Evolutionary conservation across 2,797 vertebrate genomes (phyloP), one percentile per base, ranked within the genome.

Genomic region (Hapalemur alaotrensis): DNA sequence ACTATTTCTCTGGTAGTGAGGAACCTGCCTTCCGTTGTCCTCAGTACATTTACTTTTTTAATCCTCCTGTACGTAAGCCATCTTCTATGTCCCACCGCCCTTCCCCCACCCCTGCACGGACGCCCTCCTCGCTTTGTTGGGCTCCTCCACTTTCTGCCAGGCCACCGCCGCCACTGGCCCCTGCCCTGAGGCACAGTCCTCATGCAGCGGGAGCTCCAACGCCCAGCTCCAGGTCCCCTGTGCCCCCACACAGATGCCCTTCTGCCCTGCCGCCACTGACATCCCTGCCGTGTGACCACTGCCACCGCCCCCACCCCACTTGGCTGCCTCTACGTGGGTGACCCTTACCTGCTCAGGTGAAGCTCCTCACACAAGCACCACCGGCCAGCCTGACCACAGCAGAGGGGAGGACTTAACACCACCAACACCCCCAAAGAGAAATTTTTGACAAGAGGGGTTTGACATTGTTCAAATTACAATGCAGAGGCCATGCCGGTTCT

Each of bases 381-480:
- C 4, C 3, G 30, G n/a, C n/a, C 81, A 46, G 69, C 59, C 25
- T 35, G 65, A 13, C 46, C 32, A 20, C 0, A 3, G 48, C 0
- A 35, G 57, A 30, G 12, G 22, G 17, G 7, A 46, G 10, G 1
- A 22, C 35, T 17, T 25, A 69, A 54, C 23, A 7, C 63, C 73
- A 30, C 67, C n/a, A 46, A 46, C 43, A 11, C 57, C 76, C 7
- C 41, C 52, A 70, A 67, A 84, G 35, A 67, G 76, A 87, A 43
- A 17, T 3, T 70, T 65, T 38, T 9, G 48, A 59, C 14, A 25
- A n/a, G 41, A n/a, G 17, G 72, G 32, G 20, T 5, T 52, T 50
- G 43, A 25, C 23, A 0, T 1, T 17, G 30, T n/a, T 75, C 15
- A 20, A 17, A 30, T 18, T 2, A 38, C 54, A 50, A 1, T 0